Conservation (phyloP, 2,797 vertebrate species). For the Discoglossus pictus region DNA sequence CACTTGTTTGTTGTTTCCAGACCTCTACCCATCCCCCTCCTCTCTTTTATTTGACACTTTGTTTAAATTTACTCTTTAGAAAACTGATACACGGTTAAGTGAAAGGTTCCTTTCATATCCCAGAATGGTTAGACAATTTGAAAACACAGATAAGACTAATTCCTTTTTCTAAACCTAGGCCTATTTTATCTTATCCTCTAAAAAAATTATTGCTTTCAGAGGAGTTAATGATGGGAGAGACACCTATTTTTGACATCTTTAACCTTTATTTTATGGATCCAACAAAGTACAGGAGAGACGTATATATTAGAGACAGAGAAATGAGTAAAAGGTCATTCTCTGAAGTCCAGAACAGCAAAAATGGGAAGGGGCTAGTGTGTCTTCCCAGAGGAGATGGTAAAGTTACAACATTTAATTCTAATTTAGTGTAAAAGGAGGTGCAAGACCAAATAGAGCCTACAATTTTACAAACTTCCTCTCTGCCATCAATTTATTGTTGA, state of each 20-base stretch:
- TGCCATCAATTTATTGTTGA: no score
- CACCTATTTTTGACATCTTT: slow-evolving; percentile 21
- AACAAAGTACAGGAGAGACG: no score
- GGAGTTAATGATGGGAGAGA: slow-evolving; percentile 15
- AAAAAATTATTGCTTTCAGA: slow-evolving; percentile 52
- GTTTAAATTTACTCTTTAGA: slow-evolving; percentile 42
- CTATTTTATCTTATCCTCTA: slow-evolving; percentile 57
- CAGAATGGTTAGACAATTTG: slow-evolving; percentile 23
- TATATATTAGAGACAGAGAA: no score
- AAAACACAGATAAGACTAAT: slow-evolving; percentile 42
- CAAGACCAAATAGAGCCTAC: no score
- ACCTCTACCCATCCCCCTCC: not conserved
- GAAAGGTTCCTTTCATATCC: slow-evolving; percentile 51
- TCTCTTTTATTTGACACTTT: slow-evolving; percentile 37
- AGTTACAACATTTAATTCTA: no score
- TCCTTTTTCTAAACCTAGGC: slow-evolving; percentile 52
- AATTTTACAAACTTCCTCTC: no score
- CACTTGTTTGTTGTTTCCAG: slow-evolving; percentile 14
- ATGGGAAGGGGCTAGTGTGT: no score
- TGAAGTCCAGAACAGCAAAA: no score
- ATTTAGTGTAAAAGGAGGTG: no score
- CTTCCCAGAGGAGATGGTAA: no score
- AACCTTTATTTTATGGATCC: no score
- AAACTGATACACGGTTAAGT: slow-evolving; percentile 45
- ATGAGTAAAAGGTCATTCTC: no score